Conservation (phyloP, 2,797 vertebrate genomes). For the Tragopan temminckii region DNA sequence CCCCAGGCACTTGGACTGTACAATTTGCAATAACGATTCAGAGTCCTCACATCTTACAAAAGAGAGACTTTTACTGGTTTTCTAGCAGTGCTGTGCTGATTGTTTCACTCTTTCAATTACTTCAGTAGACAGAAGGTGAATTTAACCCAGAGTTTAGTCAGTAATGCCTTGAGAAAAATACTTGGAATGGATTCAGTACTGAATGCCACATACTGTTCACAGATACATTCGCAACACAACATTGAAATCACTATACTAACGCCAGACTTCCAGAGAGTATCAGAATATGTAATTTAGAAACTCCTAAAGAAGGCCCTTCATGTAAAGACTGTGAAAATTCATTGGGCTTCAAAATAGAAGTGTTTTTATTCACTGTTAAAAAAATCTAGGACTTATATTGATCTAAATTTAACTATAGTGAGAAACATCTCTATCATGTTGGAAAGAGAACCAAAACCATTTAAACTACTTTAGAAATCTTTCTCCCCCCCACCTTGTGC, state of each 20-base stretch:
- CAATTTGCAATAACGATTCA: background rate
- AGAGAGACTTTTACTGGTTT: background rate
- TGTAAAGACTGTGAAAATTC: background rate
- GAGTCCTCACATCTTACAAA: background rate
- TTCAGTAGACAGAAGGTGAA: background rate
- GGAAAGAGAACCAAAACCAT: rapidly evolving
- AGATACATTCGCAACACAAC: background rate
- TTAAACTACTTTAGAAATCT: background rate
- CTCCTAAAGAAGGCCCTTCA: background rate
- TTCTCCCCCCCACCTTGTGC: rapidly evolving
- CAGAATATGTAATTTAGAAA: rapidly evolving
- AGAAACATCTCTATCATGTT: background rate
- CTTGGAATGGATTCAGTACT: background rate
- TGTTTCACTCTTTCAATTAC: background rate
- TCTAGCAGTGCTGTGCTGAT: background rate
- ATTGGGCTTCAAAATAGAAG: background rate
- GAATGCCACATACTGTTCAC: background rate
- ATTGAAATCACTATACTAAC: background rate
- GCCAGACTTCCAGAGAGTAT: background rate
- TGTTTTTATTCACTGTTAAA: background rate
- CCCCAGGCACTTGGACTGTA: background rate
- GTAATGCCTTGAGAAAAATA: background rate
- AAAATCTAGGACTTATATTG: background rate
- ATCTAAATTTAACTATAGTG: background rate
- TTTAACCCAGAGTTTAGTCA: background rate